These are phyloP conservation scores for Capitella teleta DNA, from an alignment of 1,140 invertebrate species.

Conservation along the genomic window DNA sequence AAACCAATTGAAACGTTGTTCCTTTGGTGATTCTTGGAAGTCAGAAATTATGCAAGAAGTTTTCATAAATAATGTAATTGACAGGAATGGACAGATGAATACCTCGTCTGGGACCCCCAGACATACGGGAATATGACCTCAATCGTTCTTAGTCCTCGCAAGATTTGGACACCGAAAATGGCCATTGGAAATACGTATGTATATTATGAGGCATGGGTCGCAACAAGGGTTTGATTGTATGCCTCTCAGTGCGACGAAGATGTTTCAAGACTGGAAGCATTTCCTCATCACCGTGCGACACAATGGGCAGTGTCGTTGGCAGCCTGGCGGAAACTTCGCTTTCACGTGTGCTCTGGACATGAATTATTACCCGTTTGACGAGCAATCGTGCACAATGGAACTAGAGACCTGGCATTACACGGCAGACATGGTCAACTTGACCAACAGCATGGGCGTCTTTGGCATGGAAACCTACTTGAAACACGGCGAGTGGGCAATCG, in stretches of 20 bases:
- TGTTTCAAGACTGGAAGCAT: not conserved
- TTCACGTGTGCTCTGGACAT: slow-evolving; percentile 32
- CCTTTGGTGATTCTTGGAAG: not conserved
- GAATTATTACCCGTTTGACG: slow-evolving; percentile 26
- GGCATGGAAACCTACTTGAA: not conserved
- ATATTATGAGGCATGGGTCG: not conserved
- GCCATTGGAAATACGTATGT: slow-evolving; percentile 43
- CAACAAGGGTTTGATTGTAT: not conserved
- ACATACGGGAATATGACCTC: not conserved
- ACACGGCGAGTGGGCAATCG: slow-evolving; percentile 5
- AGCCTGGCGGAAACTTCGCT: slow-evolving; percentile 4
- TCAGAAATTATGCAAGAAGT: not conserved
- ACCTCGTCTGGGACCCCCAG: not conserved
- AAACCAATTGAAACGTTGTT: not conserved
- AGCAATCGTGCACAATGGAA: slow-evolving; percentile 9
- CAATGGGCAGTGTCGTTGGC: slow-evolving; percentile 1
- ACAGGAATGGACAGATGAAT: not conserved
- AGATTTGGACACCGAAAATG: slow-evolving; percentile 86
- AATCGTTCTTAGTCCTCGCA: slow-evolving; percentile 28
- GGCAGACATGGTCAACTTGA: slow-evolving; percentile 4
- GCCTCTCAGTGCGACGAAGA: not conserved
- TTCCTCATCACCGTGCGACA: not conserved
- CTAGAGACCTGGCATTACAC: slow-evolving; percentile 3
- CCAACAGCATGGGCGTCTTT: not conserved
- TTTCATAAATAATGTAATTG: not conserved